phyloP scores from a whole-genome alignment of 2,113 vertebrate species.

The Boleophthalmus pectinirostris region DNA sequence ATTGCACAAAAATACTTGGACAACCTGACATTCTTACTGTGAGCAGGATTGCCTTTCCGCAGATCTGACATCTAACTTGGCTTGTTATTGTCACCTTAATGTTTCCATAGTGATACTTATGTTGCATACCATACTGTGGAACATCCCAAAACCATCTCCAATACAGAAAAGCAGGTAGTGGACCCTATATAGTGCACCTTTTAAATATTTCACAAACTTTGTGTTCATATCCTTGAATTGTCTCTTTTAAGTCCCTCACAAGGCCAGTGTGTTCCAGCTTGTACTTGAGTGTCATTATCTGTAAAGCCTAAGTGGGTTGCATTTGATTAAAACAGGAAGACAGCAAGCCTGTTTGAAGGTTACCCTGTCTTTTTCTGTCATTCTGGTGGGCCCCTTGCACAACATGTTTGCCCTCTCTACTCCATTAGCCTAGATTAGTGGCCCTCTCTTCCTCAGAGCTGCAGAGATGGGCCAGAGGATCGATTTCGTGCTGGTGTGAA shows the following conservation, averaged over 20 bases:
- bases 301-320: not conserved
- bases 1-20: no score
- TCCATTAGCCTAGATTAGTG: conserved; percentile 8
- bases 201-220: not conserved
- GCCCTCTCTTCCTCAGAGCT: not conserved
- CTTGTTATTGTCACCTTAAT: no score
- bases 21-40: no score
- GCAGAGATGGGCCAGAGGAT: not conserved
- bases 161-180: no score
- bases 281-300: not conserved
- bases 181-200: no score
- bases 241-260: not conserved
- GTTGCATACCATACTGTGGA: no score
- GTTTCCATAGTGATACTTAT: no score
- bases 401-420: not conserved
- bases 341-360: not conserved
- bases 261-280: not conserved
- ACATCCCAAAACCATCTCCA: no score
- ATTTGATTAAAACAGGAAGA: conserved; percentile 1
- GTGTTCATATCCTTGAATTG: not conserved
- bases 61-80: no score
- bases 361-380: not conserved
- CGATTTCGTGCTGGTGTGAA: conserved; percentile 37
- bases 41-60: no score
- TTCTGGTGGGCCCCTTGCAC: not conserved